Evolutionary conservation across 2,888 invertebrate genomes (phyloP), one percentile per base, ranked within the genome.

Genomic region (Pimpla rufipes): DNA sequence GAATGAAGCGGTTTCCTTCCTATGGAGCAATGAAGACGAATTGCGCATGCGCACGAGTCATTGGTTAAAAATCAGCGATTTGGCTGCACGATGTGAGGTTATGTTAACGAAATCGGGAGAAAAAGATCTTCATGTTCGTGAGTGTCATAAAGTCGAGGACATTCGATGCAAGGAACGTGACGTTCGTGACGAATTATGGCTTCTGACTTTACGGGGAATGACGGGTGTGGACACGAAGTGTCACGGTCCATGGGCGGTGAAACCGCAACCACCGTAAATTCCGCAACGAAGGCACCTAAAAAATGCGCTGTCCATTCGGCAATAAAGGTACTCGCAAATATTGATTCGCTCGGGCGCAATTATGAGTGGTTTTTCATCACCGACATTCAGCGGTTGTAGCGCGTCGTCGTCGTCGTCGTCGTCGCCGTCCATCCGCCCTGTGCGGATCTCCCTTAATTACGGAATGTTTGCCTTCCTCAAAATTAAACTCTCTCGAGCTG

Each of bases 381-480:
- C 78, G 83, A 83, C 81, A 85, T 88, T 85, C 84, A 79, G 73
- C 84, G 73, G n/a, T n/a, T n/a, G n/a, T n/a, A n/a, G n/a, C n/a
- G n/a, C 83, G 75, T 89, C 87, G n/a, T n/a, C 55, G 57, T 23
- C 35, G 55, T 55, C 87, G 87, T 85, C 85, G 83, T 40, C 66
- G n/a, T 66, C 52, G 47, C 74, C 42, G 18, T 50, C 66, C 21
- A 59, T 79, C 62, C 45, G n/a, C 67, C 67, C 83, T 45, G 37
- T 64, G 47, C 59, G 71, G 45, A 35, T 78, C 83, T 85, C 85
- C 88, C 88, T 90, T 90, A 89, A 90, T 90, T 90, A 88, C 89
- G 83, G 85, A 86, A 88, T 89, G 89, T 90, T 90, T 90, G 90
- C 89, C 85, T 90, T 90, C 88, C 90, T 90, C 90, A 90, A 90